A percentile compares a stretch with the other conserved stretches of the same genome.
phyloP scores from a whole-genome alignment of 2,888 invertebrate species.

The Abscondita cerata region DNA sequence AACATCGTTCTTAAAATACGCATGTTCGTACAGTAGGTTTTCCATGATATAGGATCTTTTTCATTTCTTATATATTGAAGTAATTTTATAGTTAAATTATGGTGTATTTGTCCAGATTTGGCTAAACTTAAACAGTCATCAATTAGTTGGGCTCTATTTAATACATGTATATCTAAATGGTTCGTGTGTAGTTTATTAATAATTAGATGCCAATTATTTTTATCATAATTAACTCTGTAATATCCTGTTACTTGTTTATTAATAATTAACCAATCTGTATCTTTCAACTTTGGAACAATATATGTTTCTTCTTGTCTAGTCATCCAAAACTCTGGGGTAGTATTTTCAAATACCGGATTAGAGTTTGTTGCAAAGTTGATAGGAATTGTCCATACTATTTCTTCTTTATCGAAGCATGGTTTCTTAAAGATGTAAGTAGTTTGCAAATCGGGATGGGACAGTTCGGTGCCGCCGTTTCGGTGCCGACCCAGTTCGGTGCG shows the following conservation, averaged over 20 bases:
- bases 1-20: conserved; percentile 36
- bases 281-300: not conserved
- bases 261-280: conserved; percentile 56
- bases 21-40: conserved; percentile 52
- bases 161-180: conserved; percentile 60
- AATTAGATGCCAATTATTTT: conserved; percentile 74
- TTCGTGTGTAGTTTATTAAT: conserved; percentile 58
- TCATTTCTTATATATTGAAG: conserved; percentile 66
- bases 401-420: not conserved
- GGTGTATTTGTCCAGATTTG: conserved; percentile 64
- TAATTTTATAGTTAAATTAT: conserved; percentile 63
- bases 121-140: conserved; percentile 75
- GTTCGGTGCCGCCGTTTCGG: too few species aligned
- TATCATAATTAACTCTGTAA: conserved; percentile 80
- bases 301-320: not conserved
- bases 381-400: not conserved
- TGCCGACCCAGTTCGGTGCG: too few species aligned
- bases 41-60: conserved; percentile 71
- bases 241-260: conserved; percentile 69
- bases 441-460: too few species aligned
- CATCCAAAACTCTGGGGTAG: not conserved
- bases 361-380: not conserved
- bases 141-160: conserved; percentile 76
- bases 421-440: too few species aligned
- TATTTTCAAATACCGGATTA: not conserved